Evolutionary conservation across 2,888 invertebrate species (phyloP).

Genomic region (Blomia tropicalis): DNA sequence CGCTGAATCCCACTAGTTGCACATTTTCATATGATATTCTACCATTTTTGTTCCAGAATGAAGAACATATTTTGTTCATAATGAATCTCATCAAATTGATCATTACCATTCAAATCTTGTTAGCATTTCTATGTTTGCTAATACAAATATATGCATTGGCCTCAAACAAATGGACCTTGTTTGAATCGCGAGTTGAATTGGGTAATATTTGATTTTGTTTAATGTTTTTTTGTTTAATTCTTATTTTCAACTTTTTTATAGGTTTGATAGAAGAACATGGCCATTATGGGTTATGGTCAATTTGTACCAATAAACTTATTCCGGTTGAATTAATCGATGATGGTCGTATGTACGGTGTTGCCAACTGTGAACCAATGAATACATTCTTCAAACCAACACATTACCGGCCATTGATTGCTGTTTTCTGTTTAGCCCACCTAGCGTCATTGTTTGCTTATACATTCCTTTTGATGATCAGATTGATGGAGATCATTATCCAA

Average conservation of each 20-base stretch:
- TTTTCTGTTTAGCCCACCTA: constrained; percentile 9
- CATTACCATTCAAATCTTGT: not conserved
- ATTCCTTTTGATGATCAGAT: constrained; percentile 1
- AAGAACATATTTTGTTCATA: no score
- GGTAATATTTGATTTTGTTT: not conserved
- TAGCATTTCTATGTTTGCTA: not conserved
- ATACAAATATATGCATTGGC: not conserved
- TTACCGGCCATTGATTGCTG: not conserved
- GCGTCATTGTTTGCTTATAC: constrained; percentile 8
- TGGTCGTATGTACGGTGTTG: not conserved
- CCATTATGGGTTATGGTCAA: constrained; percentile 18
- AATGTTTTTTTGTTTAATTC: no score
- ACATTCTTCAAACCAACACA: constrained; percentile 18
- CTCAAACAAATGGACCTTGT: constrained; percentile 12
- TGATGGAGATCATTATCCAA: not conserved
- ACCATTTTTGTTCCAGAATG: no score
- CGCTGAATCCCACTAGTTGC: no score
- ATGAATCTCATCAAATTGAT: not conserved
- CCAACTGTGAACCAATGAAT: constrained; percentile 20
- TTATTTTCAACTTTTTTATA: not conserved
- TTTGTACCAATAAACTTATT: constrained; percentile 13
- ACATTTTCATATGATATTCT: no score
- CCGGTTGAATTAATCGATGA: not conserved
- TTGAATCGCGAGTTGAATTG: constrained; percentile 6
- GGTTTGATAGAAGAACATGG: constrained; percentile 18